Evolutionary conservation across 2,888 invertebrate genomes (phyloP), one percentile per base, ranked within the genome.

Genomic region (Spilarctia lutea): DNA sequence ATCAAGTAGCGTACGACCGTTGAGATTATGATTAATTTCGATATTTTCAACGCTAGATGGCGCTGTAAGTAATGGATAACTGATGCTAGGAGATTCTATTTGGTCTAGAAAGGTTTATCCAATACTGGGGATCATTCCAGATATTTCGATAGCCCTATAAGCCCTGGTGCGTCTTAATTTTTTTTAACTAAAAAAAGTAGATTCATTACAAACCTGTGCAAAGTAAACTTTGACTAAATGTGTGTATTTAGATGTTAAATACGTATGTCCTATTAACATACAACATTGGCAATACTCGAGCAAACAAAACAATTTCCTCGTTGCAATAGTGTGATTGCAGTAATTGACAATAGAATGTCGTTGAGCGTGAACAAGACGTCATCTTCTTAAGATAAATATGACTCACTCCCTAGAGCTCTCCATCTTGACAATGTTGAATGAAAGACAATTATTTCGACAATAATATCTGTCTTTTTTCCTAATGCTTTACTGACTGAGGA

Each of bases 261-360:
- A 10, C 18, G 7, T 18, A 11, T 68, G 27, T 56, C 52, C 10
- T 48, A 60, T 60, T 16, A 60, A 60, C 13, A 60, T 13, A 60
- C 27, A 27, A 6, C 7, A 30, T 45, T 68, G 45, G 30, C 48
- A 68, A 68, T 33, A 48, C 24, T 24, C 48, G 24, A 48, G 42
- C 48, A 68, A 45, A 45, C 30, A 67, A 45, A 68, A 24, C 48
- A 68, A 68, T 68, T 48, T 68, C 48, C 48, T 33, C 45, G 68
- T 63, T 68, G 48, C 68, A 33, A 11, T 11, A 68, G 30, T 45
- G 68, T 48, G 30, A 30, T 63, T 18, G 30, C 30, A 63, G 27
- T 63, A 30, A 63, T 30, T 63, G 18, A 18, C 63, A 30, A 63
- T 18, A 60, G 27, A 63, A 63, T 63, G 30, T 63, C 13, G 60